Base-by-base conservation (phyloP, 2,888 invertebrate species). In the Bugulina stolonifera region DNA sequence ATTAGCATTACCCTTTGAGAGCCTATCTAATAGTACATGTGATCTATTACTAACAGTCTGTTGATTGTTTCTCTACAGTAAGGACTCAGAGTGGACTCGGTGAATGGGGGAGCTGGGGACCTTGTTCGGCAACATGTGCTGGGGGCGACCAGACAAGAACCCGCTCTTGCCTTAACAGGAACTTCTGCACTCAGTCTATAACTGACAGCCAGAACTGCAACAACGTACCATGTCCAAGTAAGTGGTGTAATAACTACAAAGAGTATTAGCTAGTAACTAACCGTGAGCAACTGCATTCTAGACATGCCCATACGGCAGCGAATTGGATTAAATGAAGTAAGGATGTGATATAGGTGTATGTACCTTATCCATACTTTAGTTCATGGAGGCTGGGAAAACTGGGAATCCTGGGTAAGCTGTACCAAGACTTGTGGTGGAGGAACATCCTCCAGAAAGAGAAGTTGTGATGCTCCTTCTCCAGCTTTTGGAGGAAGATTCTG, bases 321-420 rank as follows among this genome's bases (percentile, higher is more conserved):
- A n/a, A n/a, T n/a, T n/a, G n/a, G n/a, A n/a, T n/a, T n/a, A n/a
- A n/a, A n/a, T n/a, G n/a, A n/a, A n/a, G n/a, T n/a, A n/a, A n/a
- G n/a, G n/a, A n/a, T n/a, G n/a, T n/a, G n/a, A n/a, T n/a, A n/a
- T n/a, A n/a, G n/a, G n/a, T n/a, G n/a, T n/a, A n/a, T n/a, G n/a
- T n/a, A n/a, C n/a, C n/a, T n/a, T n/a, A n/a, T n/a, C n/a, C n/a
- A n/a, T n/a, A n/a, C n/a, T n/a, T n/a, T n/a, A 64, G 64, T 64
- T 32, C 27, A 64, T 34, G 64, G 64, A 14, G 64, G 32, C 3
- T 64, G 64, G 64, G 64, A 64, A 64, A 32, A 27, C 64, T 64
- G 64, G 64, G 64, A 64, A n/a, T 64, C 64, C 27, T 64, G 64
- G 64, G 32, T 32, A 27, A 64, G 64, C 64, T 64, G 64, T 27